Conservation (phyloP, 2,113 vertebrate species). For the Corythornis vintsioides region DNA sequence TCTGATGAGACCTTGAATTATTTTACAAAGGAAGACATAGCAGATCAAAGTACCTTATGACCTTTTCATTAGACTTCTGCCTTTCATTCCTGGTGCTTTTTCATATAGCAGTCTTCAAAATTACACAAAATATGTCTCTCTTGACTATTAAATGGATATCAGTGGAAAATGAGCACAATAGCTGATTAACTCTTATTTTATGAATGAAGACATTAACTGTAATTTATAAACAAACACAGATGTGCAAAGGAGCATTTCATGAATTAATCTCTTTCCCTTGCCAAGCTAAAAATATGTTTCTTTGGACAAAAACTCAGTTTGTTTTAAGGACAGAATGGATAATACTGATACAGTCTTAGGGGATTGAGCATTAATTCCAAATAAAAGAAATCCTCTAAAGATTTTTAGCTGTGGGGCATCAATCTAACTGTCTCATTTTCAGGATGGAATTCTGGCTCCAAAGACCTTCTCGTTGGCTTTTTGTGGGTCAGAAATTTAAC, state of each 20-base stretch:
- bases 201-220: not conserved
- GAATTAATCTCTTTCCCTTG: not conserved
- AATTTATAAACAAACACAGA: conserved; percentile 47
- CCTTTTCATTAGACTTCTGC: not conserved
- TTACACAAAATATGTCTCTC: not conserved
- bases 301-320: conserved; percentile 23
- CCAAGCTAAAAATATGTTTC: conserved; percentile 37
- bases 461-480: not conserved
- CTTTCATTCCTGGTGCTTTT: not conserved
- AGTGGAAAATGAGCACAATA: not conserved
- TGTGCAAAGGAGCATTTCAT: conserved; percentile 9
- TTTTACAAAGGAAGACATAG: not conserved
- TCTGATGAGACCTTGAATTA: not conserved
- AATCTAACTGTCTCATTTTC: not conserved
- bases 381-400: not conserved
- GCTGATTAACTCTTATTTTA: conserved; percentile 26
- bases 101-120: not conserved
- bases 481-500: not conserved
- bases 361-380: not conserved
- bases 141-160: conserved; percentile 6
- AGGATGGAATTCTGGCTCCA: not conserved
- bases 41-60: not conserved
- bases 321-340: not conserved
- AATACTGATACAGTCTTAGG: not conserved
- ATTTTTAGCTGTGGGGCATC: not conserved